Base-by-base conservation (phyloP, 2,888 invertebrate genomes). In the Onthophagus sagittarius region DNA sequence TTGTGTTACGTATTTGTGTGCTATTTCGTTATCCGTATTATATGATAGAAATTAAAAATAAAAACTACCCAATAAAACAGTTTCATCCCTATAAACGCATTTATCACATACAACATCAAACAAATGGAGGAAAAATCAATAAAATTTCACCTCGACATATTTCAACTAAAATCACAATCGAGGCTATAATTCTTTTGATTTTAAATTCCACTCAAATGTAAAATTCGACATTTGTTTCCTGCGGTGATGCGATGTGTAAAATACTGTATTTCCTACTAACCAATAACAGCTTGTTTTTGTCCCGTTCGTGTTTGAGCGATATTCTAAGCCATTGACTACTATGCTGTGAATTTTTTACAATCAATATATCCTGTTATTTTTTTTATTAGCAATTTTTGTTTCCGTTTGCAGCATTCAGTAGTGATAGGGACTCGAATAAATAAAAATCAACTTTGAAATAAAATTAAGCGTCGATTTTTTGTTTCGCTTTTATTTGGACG, bases 391-490 rank as follows among this genome's bases (percentile, higher is more conserved):
- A 23, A 2, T 23, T 23, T 23, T 23, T 23, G 23, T 23, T 23
- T 1, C 23, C 1, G 23, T 23, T 23, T 23, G 2, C 23, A 23
- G 3, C 23, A 23, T 23, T 23, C 23, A 23, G 2, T 23, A 23
- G 23, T 23, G 1, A 23, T 23, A 23, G 23, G 23, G 23, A 3
- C 23, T 2, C 23, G 3, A 23, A 23, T 23, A 23, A 23, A 23
- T 3, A 23, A 23, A 23, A 23, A 23, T 23, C 23, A 23, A 23
- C 23, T 23, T 23, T 23, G 23, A 23, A 3, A 23, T 23, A 63
- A 65, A 71, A 71, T 39, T 64, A 71, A 64, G 71, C 63, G 64
- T 23, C 14, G 33, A 65, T 31, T 71, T 71, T 65, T 71, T 62
- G 9, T 31, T 63, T 71, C 62, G 63, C 32, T 63, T 71, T 63